These are phyloP conservation scores for Pemphredon lugubris DNA, from an alignment of 2,888 invertebrate genomes.

Conservation along the genomic window DNA sequence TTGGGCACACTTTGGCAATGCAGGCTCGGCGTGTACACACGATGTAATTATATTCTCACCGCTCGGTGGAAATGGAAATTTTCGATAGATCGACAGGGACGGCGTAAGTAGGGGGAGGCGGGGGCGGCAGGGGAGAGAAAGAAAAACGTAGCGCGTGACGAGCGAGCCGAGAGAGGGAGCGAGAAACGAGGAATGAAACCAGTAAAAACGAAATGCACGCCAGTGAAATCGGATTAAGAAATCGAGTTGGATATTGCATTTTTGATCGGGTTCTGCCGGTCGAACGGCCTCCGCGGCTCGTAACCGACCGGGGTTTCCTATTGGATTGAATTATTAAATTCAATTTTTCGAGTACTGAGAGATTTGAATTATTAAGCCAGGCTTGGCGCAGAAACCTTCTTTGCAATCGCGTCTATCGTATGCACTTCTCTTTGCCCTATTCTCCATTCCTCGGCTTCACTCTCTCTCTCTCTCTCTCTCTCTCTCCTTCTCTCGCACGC, in stretches of 20 bases:
- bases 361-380: constrained; percentile 79
- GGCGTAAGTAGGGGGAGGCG: not conserved
- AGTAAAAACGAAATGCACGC: constrained; percentile 53
- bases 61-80: not conserved
- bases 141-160: not conserved
- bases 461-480: constrained; percentile 4
- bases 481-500: not conserved
- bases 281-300: constrained; percentile 63
- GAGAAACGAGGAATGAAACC: constrained; percentile 3
- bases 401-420: constrained; percentile 59
- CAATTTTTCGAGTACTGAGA: constrained; percentile 81
- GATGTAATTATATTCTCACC: constrained; percentile 17
- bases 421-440: constrained; percentile 18
- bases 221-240: constrained; percentile 79
- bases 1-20: too few species aligned
- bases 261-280: constrained; percentile 75
- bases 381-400: constrained; percentile 69
- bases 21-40: not conserved
- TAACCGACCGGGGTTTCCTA: constrained; percentile 75
- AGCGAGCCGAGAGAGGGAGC: not conserved
- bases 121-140: not conserved
- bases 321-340: constrained; percentile 81
- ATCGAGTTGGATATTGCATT: constrained; percentile 80
- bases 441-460: too few species aligned
- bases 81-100: not conserved